phyloP scores from a whole-genome alignment of 2,113 vertebrate genomes.

The Cheirogaleus medius region DNA sequence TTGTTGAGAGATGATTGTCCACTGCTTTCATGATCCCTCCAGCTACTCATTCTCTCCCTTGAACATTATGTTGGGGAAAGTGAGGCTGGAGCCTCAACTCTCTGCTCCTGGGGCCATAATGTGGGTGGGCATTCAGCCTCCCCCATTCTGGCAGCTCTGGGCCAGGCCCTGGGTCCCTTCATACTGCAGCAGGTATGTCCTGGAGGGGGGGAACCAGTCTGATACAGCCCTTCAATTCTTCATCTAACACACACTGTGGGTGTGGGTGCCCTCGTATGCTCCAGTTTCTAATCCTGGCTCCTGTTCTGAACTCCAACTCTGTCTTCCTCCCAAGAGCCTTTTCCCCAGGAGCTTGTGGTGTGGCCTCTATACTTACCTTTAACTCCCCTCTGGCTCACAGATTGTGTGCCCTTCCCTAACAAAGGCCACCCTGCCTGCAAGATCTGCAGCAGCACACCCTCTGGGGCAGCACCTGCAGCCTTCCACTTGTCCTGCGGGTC shows the following conservation, averaged over 20 bases:
- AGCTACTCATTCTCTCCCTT: no score
- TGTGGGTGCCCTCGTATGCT: accelerated
- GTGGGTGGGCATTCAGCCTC: neutral
- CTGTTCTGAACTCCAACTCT: neutral
- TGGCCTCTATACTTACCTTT: neutral
- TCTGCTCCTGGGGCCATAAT: neutral
- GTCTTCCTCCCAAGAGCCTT: neutral
- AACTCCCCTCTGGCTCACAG: neutral
- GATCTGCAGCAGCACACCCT: no score
- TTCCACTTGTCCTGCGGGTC: neutral
- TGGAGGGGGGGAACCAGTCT: neutral
- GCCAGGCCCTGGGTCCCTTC: neutral
- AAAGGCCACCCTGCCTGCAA: accelerated
- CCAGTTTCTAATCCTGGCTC: neutral
- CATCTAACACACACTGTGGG: neutral
- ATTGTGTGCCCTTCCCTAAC: neutral
- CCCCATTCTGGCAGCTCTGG: neutral
- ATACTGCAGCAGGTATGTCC: accelerated
- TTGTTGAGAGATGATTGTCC: neutral
- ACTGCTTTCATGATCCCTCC: no score
- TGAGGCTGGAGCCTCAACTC: neutral
- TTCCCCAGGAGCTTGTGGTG: neutral
- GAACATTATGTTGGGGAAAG: neutral
- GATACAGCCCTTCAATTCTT: no score
- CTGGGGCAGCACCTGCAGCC: neutral